phyloP scores from a whole-genome alignment of 2,113 vertebrate species.

The Grallaria varia region DNA sequence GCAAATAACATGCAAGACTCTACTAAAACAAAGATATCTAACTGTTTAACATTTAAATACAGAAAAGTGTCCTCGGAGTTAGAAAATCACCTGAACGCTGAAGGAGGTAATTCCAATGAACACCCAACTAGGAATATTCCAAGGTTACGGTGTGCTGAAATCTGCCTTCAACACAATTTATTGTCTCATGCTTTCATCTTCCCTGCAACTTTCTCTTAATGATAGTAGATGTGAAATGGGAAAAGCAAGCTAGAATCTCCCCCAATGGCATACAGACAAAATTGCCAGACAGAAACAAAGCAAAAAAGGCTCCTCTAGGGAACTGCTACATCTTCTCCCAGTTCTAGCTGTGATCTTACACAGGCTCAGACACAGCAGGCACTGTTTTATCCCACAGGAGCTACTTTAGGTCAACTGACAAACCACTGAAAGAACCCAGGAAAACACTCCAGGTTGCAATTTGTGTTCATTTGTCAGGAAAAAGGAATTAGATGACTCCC shows the following conservation, averaged over 20 bases:
- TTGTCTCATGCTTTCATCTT: neutral
- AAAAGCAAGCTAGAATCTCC: neutral
- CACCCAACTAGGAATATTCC: neutral
- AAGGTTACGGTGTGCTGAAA: neutral
- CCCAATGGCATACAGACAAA: neutral
- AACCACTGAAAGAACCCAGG: no score
- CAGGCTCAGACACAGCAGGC: neutral
- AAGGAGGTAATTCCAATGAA: neutral
- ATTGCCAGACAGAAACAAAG: neutral
- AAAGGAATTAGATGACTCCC: no score
- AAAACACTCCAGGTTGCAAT: no score
- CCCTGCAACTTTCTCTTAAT: neutral
- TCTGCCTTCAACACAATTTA: neutral
- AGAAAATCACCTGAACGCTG: neutral
- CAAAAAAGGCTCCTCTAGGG: neutral
- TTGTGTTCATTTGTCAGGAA: no score
- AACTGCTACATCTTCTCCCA: neutral
- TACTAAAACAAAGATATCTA: neutral
- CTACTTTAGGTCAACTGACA: no score
- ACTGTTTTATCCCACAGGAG: no score
- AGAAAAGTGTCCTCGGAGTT: neutral
- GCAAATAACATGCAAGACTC: no score
- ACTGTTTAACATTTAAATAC: neutral
- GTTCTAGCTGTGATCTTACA: accelerated
- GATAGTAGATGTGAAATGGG: neutral